Conservation (phyloP, 2,888 invertebrate genomes). For the Itoplectis maculator region DNA sequence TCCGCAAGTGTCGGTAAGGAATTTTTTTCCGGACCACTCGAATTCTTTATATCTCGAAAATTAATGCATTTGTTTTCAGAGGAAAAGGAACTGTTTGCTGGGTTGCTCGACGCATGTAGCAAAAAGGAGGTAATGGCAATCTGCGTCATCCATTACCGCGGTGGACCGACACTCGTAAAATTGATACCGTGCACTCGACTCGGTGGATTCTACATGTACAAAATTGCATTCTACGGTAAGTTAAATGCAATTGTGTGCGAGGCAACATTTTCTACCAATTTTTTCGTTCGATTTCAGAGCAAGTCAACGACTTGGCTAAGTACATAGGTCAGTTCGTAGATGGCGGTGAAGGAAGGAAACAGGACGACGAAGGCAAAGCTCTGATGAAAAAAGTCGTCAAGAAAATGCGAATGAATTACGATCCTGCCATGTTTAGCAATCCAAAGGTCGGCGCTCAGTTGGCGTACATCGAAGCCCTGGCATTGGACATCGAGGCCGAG, state of each 20-base stretch:
- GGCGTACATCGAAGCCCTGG: conserved; percentile 71
- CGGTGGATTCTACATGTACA: conserved; percentile 66
- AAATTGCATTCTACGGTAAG: conserved; percentile 61
- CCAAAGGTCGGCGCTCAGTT: conserved; percentile 69
- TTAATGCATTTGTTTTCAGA: conserved; percentile 47
- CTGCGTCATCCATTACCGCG: conserved; percentile 53
- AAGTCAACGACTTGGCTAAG: conserved; percentile 61
- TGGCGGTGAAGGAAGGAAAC: conserved; percentile 22
- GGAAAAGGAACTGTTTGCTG: conserved; percentile 66
- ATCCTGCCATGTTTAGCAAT: conserved; percentile 68
- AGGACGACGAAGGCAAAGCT: conserved; percentile 53
- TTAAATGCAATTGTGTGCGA: not conserved
- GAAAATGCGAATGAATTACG: conserved; percentile 63
- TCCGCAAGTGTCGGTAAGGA: conserved; percentile 33
- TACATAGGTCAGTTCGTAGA: conserved; percentile 54
- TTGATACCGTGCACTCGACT: conserved; percentile 58
- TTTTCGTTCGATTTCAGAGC: conserved; percentile 62
- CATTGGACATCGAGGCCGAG: conserved; percentile 66
- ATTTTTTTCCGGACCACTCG: not conserved
- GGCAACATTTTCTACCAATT: not conserved
- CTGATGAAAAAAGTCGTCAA: conserved; percentile 66
- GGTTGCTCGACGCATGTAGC: conserved; percentile 60
- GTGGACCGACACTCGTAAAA: conserved; percentile 52
- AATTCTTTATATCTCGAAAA: not conserved
- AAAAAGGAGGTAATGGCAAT: conserved; percentile 62